Base-by-base conservation (phyloP, 2,113 vertebrate species). In the Aphyosemion australe region DNA sequence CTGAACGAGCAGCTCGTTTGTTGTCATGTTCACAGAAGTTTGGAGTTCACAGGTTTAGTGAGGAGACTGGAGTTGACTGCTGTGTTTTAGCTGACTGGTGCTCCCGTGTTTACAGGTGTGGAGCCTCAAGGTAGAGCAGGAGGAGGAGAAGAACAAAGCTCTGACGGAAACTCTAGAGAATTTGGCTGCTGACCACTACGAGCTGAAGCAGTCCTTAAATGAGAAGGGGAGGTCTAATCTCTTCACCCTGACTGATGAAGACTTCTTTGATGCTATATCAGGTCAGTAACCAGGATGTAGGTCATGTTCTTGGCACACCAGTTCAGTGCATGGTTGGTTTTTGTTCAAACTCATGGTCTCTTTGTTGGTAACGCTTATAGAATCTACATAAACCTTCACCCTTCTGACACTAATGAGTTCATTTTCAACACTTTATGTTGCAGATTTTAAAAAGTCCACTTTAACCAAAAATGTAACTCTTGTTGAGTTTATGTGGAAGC, bases 101-200 rank as follows among this genome's bases (percentile, higher is more conserved):
- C 46, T 6, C 34, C 13, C 63, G 50, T 92, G 67, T 87, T 90
- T 92, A 74, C 87, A 97, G 96, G 94, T 94, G 87, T 95, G 95
- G 92, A 95, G 93, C 88, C 91, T 94, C 88, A 96, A 94, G 91
- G 90, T 96, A 81, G 94, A 96, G 89, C 95, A 97, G 82, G 95
- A 97, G 76, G 94, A 94, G 78, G 95, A 96, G 86, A 98, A 96
- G 91, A 97, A 92, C 88, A 96, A 94, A 91, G 95, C 96, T 88
- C 93, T 98, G 85, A 94, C 95, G 31, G 95, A 97, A 88, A 94
- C 95, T 0, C 89, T 98, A 86, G 94, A 96, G 90, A 94, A 92
- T 0, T 86, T 97, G 19, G 94, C 94, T 72, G 93, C 93, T 0
- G 94, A 97, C 31, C 94, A 95, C 78, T 92, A 96, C 89, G 89